Evolutionary conservation across 1,140 invertebrate genomes (phyloP).

Genomic region (Psilanteris sp.): DNA sequence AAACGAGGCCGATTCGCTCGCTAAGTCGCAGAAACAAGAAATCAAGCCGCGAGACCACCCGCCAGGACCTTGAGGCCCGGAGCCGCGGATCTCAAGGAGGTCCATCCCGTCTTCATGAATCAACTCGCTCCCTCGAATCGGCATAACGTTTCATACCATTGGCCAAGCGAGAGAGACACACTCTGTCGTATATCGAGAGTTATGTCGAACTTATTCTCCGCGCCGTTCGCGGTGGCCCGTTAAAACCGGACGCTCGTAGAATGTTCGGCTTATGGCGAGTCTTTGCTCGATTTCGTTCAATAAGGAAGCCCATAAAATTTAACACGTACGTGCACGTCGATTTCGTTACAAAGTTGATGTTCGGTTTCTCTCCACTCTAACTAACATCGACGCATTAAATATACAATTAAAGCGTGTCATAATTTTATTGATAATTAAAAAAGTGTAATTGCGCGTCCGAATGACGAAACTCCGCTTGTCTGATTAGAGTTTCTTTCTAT

Average conservation of each 20-base stretch:
- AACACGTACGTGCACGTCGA: conserved; percentile 1
- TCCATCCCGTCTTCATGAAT: conserved; percentile 80
- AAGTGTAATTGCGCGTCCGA: neutral
- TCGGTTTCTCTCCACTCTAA: neutral
- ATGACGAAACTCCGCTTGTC: conserved; percentile 5
- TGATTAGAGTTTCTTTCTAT: conserved; percentile 10
- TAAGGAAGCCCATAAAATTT: conserved; percentile 50
- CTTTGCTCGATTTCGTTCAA: conserved; percentile 51
- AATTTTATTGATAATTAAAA: conserved; percentile 19
- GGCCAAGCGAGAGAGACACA: conserved; percentile 33
- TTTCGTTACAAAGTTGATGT: conserved; percentile 2
- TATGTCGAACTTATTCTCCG: conserved; percentile 66
- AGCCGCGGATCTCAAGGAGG: conserved; percentile 78
- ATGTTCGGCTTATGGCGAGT: conserved; percentile 48
- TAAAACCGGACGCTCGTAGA: conserved; percentile 61
- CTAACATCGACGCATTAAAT: conserved; percentile 9
- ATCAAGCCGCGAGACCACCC: conserved; percentile 79
- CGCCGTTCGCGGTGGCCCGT: conserved; percentile 57
- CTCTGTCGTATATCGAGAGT: conserved; percentile 67
- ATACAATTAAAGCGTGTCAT: conserved; percentile 26
- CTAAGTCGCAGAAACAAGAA: conserved; percentile 78
- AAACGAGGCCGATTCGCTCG: conserved; percentile 65
- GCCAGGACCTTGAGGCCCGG: conserved; percentile 74
- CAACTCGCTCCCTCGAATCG: conserved; percentile 77
- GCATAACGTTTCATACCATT: conserved; percentile 75